Evolutionary conservation across 1,140 invertebrate species (phyloP), one percentile per base, ranked within the genome.

Genomic region (Drosophila takahashii): DNA sequence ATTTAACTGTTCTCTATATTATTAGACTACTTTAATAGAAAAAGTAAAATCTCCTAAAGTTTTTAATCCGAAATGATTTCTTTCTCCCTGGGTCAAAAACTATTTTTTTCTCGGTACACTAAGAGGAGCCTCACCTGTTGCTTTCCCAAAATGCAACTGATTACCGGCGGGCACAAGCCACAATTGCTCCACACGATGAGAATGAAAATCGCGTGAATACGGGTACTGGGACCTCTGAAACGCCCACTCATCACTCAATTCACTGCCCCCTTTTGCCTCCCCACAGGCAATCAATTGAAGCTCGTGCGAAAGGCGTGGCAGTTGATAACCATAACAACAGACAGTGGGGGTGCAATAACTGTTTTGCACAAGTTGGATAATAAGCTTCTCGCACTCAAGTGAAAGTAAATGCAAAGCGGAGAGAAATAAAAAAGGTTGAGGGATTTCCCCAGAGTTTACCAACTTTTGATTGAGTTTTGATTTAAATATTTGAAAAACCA

Each of bases 291-390:
- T 70, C 64, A 69, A 32, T 47, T 47, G 42, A 32, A 45, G 41
- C 39, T 54, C 62, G 62, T 45, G 66, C 34, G 34, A 56, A 29
- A 47, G 50, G 66, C 64, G 64, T 44, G 47, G 62, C 41, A 26
- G 11, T 50, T 69, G 62, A 70, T 70, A 70, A 56, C 50, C 59
- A 65, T 65, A 54, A 70, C 62, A 70, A 67, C 64, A 65, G 50
- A 34, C 15, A 39, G 16, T 6, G 32, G 41, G 9, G 32, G 32
- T 29, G 29, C 18, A n/a, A 15, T 64, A 64, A 48, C 9, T 36
- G 41, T 27, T 47, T 13, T 64, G 32, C 32, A 65, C 60, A 11
- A 47, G n/a, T 70, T 47, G 50, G 62, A 26, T 70, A 70, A 70
- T 70, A 70, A 69, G 50, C 42, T 22, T 22, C 34, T 37, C 22